Percentiles rank a stretch among this genome's conserved stretches.
phyloP scores from a whole-genome alignment of 2,113 vertebrate species.

The Thalassoma bifasciatum region DNA sequence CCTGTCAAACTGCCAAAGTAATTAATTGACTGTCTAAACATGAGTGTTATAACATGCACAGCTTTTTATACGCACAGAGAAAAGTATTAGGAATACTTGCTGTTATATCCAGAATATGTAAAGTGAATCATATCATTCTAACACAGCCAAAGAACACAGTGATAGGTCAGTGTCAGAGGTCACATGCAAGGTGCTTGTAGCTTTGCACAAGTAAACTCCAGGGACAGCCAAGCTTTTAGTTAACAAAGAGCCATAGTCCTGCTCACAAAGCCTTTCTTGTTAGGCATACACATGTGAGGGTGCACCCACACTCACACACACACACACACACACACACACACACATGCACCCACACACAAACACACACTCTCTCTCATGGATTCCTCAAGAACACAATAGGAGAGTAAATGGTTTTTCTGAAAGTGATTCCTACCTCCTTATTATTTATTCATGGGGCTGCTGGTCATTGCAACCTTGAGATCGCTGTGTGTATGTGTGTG shows the following conservation, averaged over 20 bases:
- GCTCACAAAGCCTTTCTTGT: constrained; percentile 72
- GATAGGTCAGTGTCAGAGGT: constrained; percentile 60
- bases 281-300: constrained; percentile 30
- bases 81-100: too few species aligned
- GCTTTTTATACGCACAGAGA: too few species aligned
- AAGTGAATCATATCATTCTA: too few species aligned
- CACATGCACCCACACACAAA: constrained; percentile 34
- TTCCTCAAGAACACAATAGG: constrained; percentile 82
- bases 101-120: too few species aligned
- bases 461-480: constrained; percentile 87
- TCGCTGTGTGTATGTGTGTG: constrained; percentile 24
- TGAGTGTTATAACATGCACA: too few species aligned
- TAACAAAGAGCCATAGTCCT: constrained; percentile 69
- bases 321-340: constrained; percentile 31
- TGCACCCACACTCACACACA: constrained; percentile 45
- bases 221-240: constrained; percentile 68
- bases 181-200: constrained; percentile 60
- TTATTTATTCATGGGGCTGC: constrained; percentile 88
- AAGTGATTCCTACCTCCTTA: constrained; percentile 83
- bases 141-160: background rate
- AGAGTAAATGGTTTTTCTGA: constrained; percentile 85
- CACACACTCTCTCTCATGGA: constrained; percentile 43
- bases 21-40: constrained; percentile 5
- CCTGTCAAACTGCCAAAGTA: constrained; percentile 6
- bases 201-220: constrained; percentile 63